phyloP scores from a whole-genome alignment of 2,888 invertebrate genomes.

The Eristalis tenax region DNA sequence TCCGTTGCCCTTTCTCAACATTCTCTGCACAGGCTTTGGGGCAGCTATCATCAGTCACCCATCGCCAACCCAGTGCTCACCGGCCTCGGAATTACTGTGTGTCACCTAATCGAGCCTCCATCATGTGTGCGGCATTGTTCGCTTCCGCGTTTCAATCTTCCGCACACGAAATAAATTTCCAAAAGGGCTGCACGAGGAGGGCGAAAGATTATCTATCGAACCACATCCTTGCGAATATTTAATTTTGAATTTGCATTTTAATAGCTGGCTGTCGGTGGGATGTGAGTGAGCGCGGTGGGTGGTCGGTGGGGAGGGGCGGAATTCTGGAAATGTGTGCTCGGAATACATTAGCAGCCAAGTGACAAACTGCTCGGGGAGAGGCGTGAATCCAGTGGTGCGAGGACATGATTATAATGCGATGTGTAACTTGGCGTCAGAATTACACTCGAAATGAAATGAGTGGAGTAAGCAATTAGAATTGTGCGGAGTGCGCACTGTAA shows the following conservation, averaged over 20 bases:
- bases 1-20: neutral
- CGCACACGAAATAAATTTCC: conserved; percentile 11
- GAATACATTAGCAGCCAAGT: neutral
- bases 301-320: neutral
- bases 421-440: neutral
- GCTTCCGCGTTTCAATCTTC: conserved; percentile 13
- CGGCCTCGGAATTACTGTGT: no score
- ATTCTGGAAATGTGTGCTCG: neutral
- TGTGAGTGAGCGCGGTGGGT: neutral
- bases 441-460: neutral
- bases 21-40: neutral
- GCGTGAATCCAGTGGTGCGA: neutral
- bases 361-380: neutral
- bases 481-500: neutral
- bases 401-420: neutral
- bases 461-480: conserved; percentile 6
- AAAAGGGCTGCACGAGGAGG: conserved; percentile 22
- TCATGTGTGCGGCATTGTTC: neutral
- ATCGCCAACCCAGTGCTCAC: no score
- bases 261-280: conserved; percentile 6
- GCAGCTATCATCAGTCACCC: neutral
- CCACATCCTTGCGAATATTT: conserved; percentile 29
- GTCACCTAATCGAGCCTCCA: neutral
- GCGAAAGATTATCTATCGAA: conserved; percentile 22
- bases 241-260: conserved; percentile 39